Evolutionary conservation across 1,140 invertebrate species (phyloP).

Genomic region (Micrasema minimum): DNA sequence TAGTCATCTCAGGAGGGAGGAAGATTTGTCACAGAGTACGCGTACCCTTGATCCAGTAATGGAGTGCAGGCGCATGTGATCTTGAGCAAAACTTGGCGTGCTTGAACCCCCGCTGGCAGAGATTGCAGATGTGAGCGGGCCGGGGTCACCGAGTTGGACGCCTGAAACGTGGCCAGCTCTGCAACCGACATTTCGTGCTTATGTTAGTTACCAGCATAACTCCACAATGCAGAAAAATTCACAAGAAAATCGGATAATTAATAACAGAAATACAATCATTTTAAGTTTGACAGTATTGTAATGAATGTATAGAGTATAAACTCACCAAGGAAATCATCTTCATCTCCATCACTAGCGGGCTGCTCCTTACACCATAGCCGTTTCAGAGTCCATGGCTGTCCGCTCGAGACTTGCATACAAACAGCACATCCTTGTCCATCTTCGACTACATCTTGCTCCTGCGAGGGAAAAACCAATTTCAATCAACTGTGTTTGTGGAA

Average conservation of each 20-base stretch:
- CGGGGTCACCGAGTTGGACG: slow-evolving; percentile 60
- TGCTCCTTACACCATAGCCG: slow-evolving; percentile 25
- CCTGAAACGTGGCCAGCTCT: slow-evolving; percentile 65
- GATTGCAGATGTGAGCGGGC: slow-evolving; percentile 69
- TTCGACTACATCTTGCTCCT: slow-evolving; percentile 19
- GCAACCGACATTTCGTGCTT: no score
- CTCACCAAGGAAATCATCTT: slow-evolving; percentile 48
- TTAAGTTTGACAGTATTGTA: no score
- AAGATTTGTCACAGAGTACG: no score
- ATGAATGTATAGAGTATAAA: neutral
- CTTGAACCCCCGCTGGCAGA: slow-evolving; percentile 71
- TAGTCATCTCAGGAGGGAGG: no score
- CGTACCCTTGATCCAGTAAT: slow-evolving; percentile 71
- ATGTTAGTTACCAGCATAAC: no score
- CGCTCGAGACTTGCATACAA: no score
- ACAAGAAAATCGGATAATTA: neutral
- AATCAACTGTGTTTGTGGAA: no score
- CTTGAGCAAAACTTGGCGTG: slow-evolving; percentile 68
- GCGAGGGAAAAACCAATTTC: neutral
- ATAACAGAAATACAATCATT: no score
- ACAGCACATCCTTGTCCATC: slow-evolving; percentile 32
- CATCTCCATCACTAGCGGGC: slow-evolving; percentile 36
- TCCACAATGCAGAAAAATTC: no score
- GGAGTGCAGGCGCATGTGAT: slow-evolving; percentile 69
- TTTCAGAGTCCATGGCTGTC: no score